A percentile compares a stretch with the other conserved stretches of the same genome.
Conservation (phyloP, 2,888 invertebrate genomes). For the Rhamphomyia laevipes region DNA sequence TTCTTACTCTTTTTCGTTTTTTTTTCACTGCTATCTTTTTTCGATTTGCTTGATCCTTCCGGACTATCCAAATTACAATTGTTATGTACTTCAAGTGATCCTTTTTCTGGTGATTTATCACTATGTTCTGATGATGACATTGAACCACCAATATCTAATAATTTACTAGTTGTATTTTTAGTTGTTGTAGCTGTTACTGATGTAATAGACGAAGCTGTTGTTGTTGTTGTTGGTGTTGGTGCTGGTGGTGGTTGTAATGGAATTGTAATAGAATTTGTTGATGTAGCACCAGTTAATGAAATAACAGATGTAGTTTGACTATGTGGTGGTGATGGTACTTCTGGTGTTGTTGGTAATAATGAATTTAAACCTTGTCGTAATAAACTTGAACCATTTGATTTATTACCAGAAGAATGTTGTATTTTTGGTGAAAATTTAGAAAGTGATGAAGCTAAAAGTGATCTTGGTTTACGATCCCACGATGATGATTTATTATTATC, state of each 20-base stretch:
- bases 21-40: slow-evolving; percentile 39
- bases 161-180: slow-evolving; percentile 16
- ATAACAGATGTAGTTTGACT: slow-evolving; percentile 18
- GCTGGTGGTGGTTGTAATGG: not conserved
- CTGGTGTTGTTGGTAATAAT: slow-evolving; percentile 34
- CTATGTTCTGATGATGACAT: slow-evolving; percentile 36
- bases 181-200: not conserved
- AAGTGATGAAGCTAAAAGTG: slow-evolving; percentile 25
- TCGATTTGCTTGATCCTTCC: slow-evolving; percentile 40
- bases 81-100: slow-evolving; percentile 24
- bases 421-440: slow-evolving; percentile 38
- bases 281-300: too few species aligned
- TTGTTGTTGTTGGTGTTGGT: not conserved
- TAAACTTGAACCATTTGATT: slow-evolving; percentile 21
- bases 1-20: slow-evolving; percentile 39
- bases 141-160: slow-evolving; percentile 28
- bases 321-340: slow-evolving; percentile 30
- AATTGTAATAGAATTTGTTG: too few species aligned
- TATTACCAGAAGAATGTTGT: slow-evolving; percentile 19
- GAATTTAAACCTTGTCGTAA: slow-evolving; percentile 35
- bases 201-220: not conserved
- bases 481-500: slow-evolving; percentile 76
- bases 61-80: slow-evolving; percentile 40
- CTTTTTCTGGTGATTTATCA: slow-evolving; percentile 42
- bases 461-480: slow-evolving; percentile 30